A percentile compares a stretch with the other conserved stretches of the same genome.
Evolutionary conservation across 1,140 invertebrate species (phyloP).

Genomic region (Megathymus violae): DNA sequence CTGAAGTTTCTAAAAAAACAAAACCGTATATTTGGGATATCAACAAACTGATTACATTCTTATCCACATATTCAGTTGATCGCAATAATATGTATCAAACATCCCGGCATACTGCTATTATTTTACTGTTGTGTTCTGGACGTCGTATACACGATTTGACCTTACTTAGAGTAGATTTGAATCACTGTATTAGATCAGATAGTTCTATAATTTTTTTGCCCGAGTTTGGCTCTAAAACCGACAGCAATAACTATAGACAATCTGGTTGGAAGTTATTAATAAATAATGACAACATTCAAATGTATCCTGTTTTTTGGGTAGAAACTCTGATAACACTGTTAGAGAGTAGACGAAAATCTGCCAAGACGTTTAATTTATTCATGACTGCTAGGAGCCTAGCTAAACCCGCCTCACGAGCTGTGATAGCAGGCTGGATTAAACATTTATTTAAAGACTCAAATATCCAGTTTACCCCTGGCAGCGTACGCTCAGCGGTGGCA

Average conservation of each 20-base stretch:
- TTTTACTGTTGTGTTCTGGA: slow-evolving; percentile 37
- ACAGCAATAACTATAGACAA: slow-evolving; percentile 32
- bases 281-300: slow-evolving; percentile 28
- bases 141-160: slow-evolving; percentile 37
- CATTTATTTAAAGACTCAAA: slow-evolving; percentile 1
- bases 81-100: slow-evolving; percentile 26
- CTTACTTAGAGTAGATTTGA: slow-evolving; percentile 15
- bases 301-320: slow-evolving; percentile 35
- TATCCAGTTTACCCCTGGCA: not conserved
- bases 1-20: too few relatives aligned
- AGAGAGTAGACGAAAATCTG: not conserved
- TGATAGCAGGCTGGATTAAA: slow-evolving; percentile 7
- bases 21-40: too few relatives aligned
- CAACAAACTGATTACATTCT: slow-evolving; percentile 18
- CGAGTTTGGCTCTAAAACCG: slow-evolving; percentile 35
- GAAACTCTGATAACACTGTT: slow-evolving; percentile 2
- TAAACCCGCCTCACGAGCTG: slow-evolving; percentile 3
- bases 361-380: slow-evolving; percentile 4
- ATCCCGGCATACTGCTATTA: slow-evolving; percentile 29
- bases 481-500: not conserved
- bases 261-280: slow-evolving; percentile 34
- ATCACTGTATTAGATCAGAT: slow-evolving; percentile 11
- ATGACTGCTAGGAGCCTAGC: slow-evolving; percentile 2
- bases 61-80: slow-evolving; percentile 17
- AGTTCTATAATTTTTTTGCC: slow-evolving; percentile 35